Evolutionary conservation across 2,888 invertebrate genomes (phyloP), one percentile per base, ranked within the genome.

Genomic region (Lycaena phlaeas): DNA sequence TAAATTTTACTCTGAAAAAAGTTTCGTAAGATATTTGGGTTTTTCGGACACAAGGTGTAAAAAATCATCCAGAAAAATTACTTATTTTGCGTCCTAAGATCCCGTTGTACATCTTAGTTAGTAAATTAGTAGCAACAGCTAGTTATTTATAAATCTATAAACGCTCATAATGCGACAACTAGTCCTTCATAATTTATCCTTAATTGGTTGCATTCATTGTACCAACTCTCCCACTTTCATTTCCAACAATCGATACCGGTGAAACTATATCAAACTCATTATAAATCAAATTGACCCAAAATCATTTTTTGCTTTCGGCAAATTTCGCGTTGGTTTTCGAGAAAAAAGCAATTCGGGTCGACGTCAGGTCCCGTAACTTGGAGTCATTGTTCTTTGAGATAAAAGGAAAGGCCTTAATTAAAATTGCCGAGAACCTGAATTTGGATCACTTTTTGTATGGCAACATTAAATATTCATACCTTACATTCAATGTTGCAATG

Each of bases 271-370:
- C 81, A 79, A 78, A 78, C 65, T 56, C 64, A 62, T 64, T 57
- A 78, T 78, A 77, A 79, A 79, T 81, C 77, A 81, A 73, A 76
- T 63, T 75, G 77, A 75, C 78, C 79, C 64, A 64, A 55, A 71
- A 69, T 63, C 48, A 49, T 11, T 57, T 57, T 59, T 64, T 55
- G 71, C 78, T 77, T 69, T 76, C 75, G 73, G 77, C 76, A 71
- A 75, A 77, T 71, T 79, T 74, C 43, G 75, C 75, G 72, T 57
- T 65, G 61, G 68, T 72, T 79, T 81, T 77, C 63, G 66, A 77
- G 76, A 47, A 77, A 75, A 75, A 59, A 66, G 61, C 69, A 73
- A 79, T 81, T 77, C 62, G 66, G 79, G 77, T 64, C 81, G 72
- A 59, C 62, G 47, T 46, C 52, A 64, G 57, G 71, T 73, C 67